Conservation (phyloP, 2,797 vertebrate genomes). For the Lutjanus argentimaculatus region DNA sequence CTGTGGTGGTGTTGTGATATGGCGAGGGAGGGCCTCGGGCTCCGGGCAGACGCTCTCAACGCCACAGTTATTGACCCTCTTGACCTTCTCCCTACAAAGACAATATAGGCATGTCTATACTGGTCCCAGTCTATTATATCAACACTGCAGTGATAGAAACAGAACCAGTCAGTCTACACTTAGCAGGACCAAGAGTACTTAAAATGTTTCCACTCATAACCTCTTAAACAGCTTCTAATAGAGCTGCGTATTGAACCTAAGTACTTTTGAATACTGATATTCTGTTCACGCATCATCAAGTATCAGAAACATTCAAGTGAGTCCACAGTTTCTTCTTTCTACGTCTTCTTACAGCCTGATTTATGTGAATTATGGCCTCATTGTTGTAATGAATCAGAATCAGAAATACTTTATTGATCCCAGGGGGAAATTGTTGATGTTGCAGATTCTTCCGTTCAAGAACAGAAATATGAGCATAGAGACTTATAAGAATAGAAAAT, state of each 20-base stretch:
- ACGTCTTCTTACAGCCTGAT: too few relatives aligned
- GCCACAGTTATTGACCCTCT: constrained; percentile 85
- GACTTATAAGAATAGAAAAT: too few relatives aligned
- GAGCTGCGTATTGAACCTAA: constrained; percentile 7
- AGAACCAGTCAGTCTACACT: constrained; percentile 40
- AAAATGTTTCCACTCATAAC: constrained; percentile 28
- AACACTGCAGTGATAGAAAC: constrained; percentile 51
- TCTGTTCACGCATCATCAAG: too few relatives aligned
- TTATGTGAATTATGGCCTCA: too few relatives aligned
- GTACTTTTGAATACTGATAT: constrained; percentile 14
- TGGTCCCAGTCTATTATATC: constrained; percentile 43
- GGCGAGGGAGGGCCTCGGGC: constrained; percentile 79
- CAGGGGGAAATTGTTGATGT: too few relatives aligned
- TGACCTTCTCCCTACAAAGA: constrained; percentile 83
- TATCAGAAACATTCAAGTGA: too few relatives aligned
- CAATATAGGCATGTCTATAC: constrained; percentile 54
- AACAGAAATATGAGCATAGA: too few relatives aligned
- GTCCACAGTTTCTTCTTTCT: too few relatives aligned
- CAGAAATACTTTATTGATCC: too few relatives aligned
- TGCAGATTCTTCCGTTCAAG: too few relatives aligned
- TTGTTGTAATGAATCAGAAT: too few relatives aligned
- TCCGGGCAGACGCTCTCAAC: constrained; percentile 82
- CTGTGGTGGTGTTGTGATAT: constrained; percentile 87
- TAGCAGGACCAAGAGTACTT: constrained; percentile 31
- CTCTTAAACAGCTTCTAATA: constrained; percentile 16